These are phyloP conservation scores for Apeira syringaria DNA, from an alignment of 2,888 invertebrate genomes.

Conservation along the genomic window DNA sequence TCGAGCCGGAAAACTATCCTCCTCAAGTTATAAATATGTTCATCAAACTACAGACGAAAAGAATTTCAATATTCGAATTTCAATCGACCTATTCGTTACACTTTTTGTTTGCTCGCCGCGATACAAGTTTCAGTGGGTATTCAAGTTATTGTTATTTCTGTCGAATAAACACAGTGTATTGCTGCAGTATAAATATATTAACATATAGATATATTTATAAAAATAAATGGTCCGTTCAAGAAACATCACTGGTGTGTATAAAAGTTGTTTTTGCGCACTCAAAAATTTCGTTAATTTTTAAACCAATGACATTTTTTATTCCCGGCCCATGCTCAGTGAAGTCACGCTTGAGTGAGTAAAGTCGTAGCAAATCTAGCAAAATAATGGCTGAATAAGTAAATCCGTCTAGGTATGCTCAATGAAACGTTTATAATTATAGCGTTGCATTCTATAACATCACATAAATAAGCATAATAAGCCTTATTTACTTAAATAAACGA, in stretches of 20 bases:
- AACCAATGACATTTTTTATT: conserved; percentile 11
- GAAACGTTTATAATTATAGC: conserved; percentile 45
- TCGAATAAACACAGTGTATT: conserved; percentile 47
- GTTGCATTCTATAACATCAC: conserved; percentile 18
- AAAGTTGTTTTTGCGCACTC: too few relatives aligned
- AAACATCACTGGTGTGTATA: too few relatives aligned
- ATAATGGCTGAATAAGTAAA: conserved; percentile 52
- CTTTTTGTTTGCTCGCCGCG: conserved; percentile 48
- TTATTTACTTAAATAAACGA: too few relatives aligned
- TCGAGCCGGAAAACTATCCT: conserved; percentile 18
- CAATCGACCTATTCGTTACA: conserved; percentile 37
- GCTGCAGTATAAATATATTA: too few relatives aligned
- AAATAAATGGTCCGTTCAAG: too few relatives aligned
- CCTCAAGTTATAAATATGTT: conserved; percentile 26
- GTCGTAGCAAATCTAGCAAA: conserved; percentile 45
- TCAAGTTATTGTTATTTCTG: conserved; percentile 54
- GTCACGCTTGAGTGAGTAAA: conserved; percentile 8
- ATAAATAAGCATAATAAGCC: too few relatives aligned
- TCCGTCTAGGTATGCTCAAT: conserved; percentile 31
- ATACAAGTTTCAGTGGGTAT: conserved; percentile 47
- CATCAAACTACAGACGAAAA: conserved; percentile 33
- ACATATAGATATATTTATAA: too few relatives aligned
- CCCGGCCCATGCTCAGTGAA: conserved; percentile 9
- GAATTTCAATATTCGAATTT: conserved; percentile 48
- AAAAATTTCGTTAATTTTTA: conserved; percentile 5